phyloP scores from a whole-genome alignment of 2,797 vertebrate genomes.

The Oophaga sylvatica region DNA sequence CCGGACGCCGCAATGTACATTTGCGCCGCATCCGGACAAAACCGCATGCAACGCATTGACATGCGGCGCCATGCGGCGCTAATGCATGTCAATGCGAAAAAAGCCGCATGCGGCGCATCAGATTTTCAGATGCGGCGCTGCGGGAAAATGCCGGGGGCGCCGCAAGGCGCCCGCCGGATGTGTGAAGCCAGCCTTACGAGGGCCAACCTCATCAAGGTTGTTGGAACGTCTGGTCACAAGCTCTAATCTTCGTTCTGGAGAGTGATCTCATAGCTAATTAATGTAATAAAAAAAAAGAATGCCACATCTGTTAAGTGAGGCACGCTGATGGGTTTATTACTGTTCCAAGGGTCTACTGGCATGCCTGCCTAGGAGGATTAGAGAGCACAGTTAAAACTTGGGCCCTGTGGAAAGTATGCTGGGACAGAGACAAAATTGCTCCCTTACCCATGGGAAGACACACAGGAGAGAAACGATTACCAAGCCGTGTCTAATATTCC shows the following conservation, averaged over 20 bases:
- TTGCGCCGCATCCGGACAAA: no score
- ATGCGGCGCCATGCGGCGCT: no score
- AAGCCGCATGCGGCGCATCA: no score
- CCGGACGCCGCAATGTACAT: no score
- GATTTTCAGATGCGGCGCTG: no score
- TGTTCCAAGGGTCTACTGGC: slow-evolving; percentile 3
- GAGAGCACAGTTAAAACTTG: not conserved
- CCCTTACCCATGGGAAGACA: not conserved
- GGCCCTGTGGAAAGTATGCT: slow-evolving; percentile 1
- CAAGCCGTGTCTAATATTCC: not conserved
- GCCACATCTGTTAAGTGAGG: not conserved
- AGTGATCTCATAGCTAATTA: not conserved
- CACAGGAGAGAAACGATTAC: not conserved
- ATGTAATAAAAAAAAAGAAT: not conserved
- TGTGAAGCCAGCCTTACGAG: no score
- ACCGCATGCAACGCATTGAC: no score
- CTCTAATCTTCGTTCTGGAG: not conserved
- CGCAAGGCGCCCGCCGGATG: no score
- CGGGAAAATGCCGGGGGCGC: no score
- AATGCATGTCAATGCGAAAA: no score
- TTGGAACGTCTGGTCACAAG: not conserved
- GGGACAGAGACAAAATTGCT: not conserved
- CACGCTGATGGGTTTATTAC: slow-evolving; percentile 19
- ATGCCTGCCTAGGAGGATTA: slow-evolving; percentile 38
- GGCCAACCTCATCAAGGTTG: not conserved